Percentiles rank a stretch among this genome's conserved stretches.
Evolutionary conservation across 1,140 invertebrate genomes (phyloP).

Genomic region (Papilio xuthus): DNA sequence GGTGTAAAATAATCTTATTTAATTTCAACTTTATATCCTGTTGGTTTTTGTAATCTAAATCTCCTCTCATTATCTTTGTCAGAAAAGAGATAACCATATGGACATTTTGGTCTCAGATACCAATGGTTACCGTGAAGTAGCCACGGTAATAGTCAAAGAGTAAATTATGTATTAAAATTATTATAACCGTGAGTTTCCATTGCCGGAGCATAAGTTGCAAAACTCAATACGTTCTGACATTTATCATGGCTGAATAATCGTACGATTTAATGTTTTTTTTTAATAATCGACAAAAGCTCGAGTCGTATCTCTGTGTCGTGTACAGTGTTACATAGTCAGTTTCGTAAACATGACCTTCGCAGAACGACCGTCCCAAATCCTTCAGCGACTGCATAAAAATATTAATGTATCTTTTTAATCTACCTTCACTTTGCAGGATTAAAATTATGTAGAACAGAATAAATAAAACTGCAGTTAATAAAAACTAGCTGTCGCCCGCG

Average conservation of each 20-base stretch:
- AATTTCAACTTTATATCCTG: neutral
- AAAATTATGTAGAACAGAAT: neutral
- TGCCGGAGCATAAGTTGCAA: neutral
- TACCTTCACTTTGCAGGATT: neutral
- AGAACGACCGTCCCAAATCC: slow-evolving; percentile 12
- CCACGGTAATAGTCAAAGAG: too few species aligned
- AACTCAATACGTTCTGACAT: neutral
- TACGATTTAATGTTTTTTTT: neutral
- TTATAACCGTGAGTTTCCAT: too few species aligned
- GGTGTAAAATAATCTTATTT: neutral
- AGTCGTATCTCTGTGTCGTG: neutral
- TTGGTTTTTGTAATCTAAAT: too few species aligned
- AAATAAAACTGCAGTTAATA: neutral
- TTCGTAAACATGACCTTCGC: slow-evolving; percentile 4
- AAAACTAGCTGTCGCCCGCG: too few species aligned
- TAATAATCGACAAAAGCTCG: neutral
- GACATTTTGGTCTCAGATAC: too few species aligned
- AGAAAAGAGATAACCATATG: too few species aligned
- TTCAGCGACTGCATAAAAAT: slow-evolving; percentile 6
- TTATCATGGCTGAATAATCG: neutral
- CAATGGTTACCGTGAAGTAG: too few species aligned
- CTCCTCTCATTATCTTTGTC: too few species aligned
- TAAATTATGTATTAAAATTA: too few species aligned
- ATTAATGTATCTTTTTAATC: neutral
- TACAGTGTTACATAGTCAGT: neutral